Conservation (phyloP, 2,888 invertebrate species). For the Crioceris asparagi region DNA sequence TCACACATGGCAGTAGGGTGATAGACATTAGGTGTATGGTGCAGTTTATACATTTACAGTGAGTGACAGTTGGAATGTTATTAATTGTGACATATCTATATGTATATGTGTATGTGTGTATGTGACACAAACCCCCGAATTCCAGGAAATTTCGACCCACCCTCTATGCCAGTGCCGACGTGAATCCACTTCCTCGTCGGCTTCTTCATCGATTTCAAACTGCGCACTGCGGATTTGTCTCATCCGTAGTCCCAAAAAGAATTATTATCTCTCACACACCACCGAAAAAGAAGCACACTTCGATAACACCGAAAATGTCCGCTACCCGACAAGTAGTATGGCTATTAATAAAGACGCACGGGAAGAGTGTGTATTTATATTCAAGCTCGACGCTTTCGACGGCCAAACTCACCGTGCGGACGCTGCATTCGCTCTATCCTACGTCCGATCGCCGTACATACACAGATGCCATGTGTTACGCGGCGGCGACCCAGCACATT, state of each 20-base stretch:
- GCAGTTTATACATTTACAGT: no score
- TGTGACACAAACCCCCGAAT: no score
- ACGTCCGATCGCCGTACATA: no score
- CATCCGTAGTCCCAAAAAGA: constrained; percentile 9
- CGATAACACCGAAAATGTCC: constrained; percentile 20
- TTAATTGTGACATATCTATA: no score
- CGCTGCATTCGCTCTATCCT: constrained; percentile 16
- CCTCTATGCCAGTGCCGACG: constrained; percentile 6
- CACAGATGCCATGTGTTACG: neutral
- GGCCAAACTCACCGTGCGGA: constrained; percentile 21
- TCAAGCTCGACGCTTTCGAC: constrained; percentile 23
- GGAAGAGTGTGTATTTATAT: constrained; percentile 26
- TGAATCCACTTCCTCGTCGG: constrained; percentile 6
- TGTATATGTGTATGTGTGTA: no score
- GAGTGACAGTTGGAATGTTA: no score
- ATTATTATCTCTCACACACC: neutral
- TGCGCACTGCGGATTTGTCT: constrained; percentile 26
- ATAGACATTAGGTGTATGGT: no score
- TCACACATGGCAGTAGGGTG: no score
- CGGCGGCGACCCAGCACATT: neutral
- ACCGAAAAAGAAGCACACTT: no score
- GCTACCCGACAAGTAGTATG: constrained; percentile 17
- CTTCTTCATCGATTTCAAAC: constrained; percentile 30
- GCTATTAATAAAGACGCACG: constrained; percentile 28
- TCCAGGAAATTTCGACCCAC: no score